phyloP scores from a whole-genome alignment of 2,797 vertebrate genomes.

The Lutjanus campechanus region DNA sequence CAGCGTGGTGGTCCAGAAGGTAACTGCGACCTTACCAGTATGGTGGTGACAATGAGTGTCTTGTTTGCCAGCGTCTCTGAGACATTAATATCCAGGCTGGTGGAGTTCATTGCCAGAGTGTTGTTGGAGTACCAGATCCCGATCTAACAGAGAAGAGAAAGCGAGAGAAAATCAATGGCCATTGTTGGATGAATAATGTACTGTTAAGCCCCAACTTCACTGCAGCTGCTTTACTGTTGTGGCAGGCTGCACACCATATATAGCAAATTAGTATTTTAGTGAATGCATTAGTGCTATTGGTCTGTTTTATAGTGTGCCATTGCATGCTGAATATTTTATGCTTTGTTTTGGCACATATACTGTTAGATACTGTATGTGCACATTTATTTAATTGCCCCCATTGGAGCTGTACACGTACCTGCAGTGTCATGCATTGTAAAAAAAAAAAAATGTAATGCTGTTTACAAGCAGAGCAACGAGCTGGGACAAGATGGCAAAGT shows the following conservation, averaged over 20 bases:
- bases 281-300: conserved; percentile 31
- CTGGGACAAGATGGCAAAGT: conserved; percentile 48
- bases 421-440: conserved; percentile 14
- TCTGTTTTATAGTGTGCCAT: conserved; percentile 39
- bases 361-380: conserved; percentile 35
- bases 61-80: conserved; percentile 94
- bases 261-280: conserved; percentile 32
- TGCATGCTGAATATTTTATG: conserved; percentile 49
- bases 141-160: conserved; percentile 82
- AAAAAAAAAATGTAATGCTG: conserved; percentile 23
- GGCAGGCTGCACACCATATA: conserved; percentile 31
- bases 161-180: conserved; percentile 57
- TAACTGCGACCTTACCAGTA: conserved; percentile 88
- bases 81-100: conserved; percentile 92
- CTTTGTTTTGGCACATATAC: conserved; percentile 37
- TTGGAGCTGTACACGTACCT: conserved; percentile 36
- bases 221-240: conserved; percentile 48
- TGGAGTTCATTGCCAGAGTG: conserved; percentile 94
- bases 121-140: conserved; percentile 96
- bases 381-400: conserved; percentile 53
- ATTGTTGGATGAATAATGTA: conserved; percentile 62
- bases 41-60: conserved; percentile 94
- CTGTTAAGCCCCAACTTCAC: conserved; percentile 36
- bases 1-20: conserved; percentile 33
- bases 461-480: conserved; percentile 64